Percentiles rank a stretch among this genome's conserved stretches.
phyloP scores from a whole-genome alignment of 2,797 vertebrate species.

The Uromys caudimaculatus region DNA sequence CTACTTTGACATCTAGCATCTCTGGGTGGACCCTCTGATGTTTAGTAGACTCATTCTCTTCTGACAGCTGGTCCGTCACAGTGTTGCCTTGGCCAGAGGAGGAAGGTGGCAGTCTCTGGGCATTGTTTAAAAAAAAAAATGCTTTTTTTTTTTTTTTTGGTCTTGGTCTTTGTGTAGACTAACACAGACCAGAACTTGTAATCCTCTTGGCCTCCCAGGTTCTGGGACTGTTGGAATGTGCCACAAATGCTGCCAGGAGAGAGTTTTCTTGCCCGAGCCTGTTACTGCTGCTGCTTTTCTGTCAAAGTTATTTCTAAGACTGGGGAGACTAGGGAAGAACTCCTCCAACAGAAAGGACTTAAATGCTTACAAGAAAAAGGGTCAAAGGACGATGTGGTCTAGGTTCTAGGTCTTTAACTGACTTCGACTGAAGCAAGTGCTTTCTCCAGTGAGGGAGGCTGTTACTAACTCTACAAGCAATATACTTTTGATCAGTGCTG shows the following conservation, averaged over 20 bases:
- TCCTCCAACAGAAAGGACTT: not conserved
- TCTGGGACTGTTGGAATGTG: not conserved
- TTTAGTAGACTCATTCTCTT: not conserved
- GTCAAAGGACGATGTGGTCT: not conserved
- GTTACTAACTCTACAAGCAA: not conserved
- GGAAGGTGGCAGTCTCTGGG: not conserved
- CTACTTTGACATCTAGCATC: not conserved
- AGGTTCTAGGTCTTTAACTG: not conserved
- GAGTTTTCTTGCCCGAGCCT: not conserved
- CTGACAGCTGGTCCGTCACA: not conserved
- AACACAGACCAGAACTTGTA: not conserved
- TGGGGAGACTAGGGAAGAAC: not conserved
- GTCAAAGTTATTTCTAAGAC: not conserved
- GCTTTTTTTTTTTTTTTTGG: not conserved
- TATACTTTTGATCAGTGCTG: not conserved
- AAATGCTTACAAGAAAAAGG: not conserved
- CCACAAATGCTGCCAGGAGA: not conserved
- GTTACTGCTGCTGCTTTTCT: not conserved
- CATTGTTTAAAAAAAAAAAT: not conserved
- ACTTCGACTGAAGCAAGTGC: not conserved
- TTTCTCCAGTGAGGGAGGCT: not conserved
- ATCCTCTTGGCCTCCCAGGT: not conserved
- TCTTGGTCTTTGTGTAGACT: no score
- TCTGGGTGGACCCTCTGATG: not conserved
- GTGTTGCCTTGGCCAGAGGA: not conserved